These are phyloP conservation scores for Ctenopoma multispine DNA, from an alignment of 2,797 vertebrate species.

Conservation along the genomic window DNA sequence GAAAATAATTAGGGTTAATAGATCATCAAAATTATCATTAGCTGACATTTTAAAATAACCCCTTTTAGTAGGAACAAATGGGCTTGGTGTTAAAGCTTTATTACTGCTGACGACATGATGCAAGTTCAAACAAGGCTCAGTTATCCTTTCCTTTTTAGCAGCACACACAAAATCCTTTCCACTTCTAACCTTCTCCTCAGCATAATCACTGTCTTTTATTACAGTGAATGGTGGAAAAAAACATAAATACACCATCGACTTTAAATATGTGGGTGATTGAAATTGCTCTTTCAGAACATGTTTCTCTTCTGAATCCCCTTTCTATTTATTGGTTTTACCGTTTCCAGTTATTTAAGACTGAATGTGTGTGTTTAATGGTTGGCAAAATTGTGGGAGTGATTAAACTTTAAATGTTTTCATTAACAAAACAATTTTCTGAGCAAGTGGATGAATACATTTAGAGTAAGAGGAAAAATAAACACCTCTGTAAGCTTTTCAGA, in stretches of 20 bases:
- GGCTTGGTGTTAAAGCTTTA: neutral
- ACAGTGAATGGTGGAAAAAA: neutral
- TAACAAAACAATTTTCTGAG: constrained; percentile 12
- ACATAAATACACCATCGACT: neutral
- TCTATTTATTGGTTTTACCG: neutral
- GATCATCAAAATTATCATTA: too few species aligned
- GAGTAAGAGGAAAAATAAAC: neutral
- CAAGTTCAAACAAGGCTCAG: too few species aligned
- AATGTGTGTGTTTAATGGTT: neutral
- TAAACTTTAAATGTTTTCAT: constrained; percentile 9
- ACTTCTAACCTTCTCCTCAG: neutral
- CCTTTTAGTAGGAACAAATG: neutral
- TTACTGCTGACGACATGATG: neutral
- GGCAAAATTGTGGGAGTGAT: neutral
- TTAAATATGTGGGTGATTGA: neutral
- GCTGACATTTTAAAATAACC: neutral
- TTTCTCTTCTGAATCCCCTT: neutral
- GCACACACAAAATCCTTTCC: too few species aligned
- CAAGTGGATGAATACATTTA: neutral
- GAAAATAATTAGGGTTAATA: too few species aligned
- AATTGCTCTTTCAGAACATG: neutral
- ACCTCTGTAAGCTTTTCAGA: neutral
- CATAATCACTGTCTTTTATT: neutral
- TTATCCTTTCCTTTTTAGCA: too few species aligned
- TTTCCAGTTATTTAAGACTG: neutral